These are phyloP conservation scores for Catocala nupta DNA, from an alignment of 2,888 invertebrate species.

Conservation along the genomic window DNA sequence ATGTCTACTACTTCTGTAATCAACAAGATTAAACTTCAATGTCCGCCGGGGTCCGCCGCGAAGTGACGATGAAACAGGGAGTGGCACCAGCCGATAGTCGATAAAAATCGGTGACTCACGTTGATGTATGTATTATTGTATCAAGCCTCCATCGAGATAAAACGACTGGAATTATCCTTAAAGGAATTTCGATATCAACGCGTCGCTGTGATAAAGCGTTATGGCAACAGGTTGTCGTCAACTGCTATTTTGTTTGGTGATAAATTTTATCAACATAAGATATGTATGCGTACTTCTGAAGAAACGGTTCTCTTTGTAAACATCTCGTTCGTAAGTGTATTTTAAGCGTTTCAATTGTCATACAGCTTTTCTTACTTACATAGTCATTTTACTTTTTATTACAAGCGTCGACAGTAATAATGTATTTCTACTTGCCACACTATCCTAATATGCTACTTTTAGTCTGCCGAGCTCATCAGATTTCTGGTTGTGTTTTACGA, in stretches of 20 bases:
- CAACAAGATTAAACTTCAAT: slow-evolving; percentile 54
- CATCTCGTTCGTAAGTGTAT: not conserved
- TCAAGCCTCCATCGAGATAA: slow-evolving; percentile 53
- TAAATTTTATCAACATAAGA: slow-evolving; percentile 51
- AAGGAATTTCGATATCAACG: slow-evolving; percentile 61
- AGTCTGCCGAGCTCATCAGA: too few relatives aligned
- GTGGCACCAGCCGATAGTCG: slow-evolving; percentile 69
- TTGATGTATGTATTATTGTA: slow-evolving; percentile 42
- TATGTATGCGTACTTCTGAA: slow-evolving; percentile 19
- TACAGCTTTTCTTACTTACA: too few relatives aligned
- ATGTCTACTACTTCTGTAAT: slow-evolving; percentile 55
- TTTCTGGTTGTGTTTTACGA: too few relatives aligned
- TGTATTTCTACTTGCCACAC: too few relatives aligned
- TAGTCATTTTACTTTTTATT: too few relatives aligned
- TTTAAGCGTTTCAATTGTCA: not conserved
- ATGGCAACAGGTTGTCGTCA: slow-evolving; percentile 63
- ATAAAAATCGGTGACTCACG: slow-evolving; percentile 63
- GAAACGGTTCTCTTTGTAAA: slow-evolving; percentile 12
- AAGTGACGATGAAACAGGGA: slow-evolving; percentile 62
- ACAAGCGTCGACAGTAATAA: too few relatives aligned
- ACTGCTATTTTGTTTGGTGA: slow-evolving; percentile 54
- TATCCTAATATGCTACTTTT: too few relatives aligned
- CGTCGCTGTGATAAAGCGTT: slow-evolving; percentile 54
- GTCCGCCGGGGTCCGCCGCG: slow-evolving; percentile 40
- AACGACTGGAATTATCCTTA: slow-evolving; percentile 55